Evolutionary conservation across 2,113 vertebrate species (phyloP), one percentile per base, ranked within the genome.

Genomic region (Scomber colias): DNA sequence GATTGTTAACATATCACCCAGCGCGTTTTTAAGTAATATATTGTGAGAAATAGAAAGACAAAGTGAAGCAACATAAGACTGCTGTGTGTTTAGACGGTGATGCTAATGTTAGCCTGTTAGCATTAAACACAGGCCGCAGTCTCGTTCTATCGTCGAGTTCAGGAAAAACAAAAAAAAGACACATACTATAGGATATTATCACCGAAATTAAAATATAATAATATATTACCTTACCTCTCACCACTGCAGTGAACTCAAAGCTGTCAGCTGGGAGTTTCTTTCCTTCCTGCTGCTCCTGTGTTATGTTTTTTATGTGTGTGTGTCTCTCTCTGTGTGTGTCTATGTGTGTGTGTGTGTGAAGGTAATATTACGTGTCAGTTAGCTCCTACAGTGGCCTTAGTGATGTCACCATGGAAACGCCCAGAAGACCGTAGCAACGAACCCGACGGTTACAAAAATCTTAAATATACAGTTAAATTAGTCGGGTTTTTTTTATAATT

Each of bases 311-410:
- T 21, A 21, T 27, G 24, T 27, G 24, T 27, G 24, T 27, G 24
- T 27, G 24, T 27, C 2, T 27, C 6, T 27, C 2, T 27, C 6
- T 15, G 46, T 65, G 46, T 4, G 19, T 30, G 14, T 24, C 13
- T 24, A 31, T 49, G 24, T 27, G 2, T 27, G 24, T 27, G 24
- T 24, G 12, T 27, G 44, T 15, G 63, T 14, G 14, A 48, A 31
- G 8, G 17, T 40, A 79, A 88, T 49, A 49, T 64, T 72, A 83
- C 83, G 77, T 83, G 87, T 83, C 86, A 82, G 61, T 87, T 56
- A 75, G 62, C 50, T 24, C 54, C 35, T 13, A 21, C 48, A 4
- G 35, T 40, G 16, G 24, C 21, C n/a, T 3, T 56, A 1, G 45
- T 82, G 75, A 79, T 10, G 81, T 86, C 77, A 84, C 50, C 19